phyloP scores from a whole-genome alignment of 2,888 invertebrate species.

The Meiosimyza platycephala region DNA sequence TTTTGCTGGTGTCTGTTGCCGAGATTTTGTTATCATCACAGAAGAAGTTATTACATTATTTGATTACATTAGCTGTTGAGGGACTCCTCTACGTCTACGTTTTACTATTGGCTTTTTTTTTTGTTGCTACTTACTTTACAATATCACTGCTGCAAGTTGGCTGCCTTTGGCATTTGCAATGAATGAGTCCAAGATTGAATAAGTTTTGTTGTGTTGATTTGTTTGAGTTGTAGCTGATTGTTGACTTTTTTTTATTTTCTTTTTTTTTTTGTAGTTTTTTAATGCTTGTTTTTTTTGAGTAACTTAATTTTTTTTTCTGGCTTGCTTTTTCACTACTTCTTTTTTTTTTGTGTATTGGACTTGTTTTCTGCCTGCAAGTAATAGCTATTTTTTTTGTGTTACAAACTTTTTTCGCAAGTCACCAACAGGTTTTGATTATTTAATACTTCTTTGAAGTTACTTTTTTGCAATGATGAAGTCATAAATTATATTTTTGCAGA shows the following conservation, averaged over 20 bases:
- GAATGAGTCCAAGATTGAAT: slow-evolving; percentile 15
- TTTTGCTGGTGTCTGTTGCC: background rate
- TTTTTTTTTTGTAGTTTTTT: background rate
- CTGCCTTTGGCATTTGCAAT: slow-evolving; percentile 1
- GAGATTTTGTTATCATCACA: background rate
- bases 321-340: background rate
- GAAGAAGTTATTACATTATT: slow-evolving; percentile 16
- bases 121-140: slow-evolving; percentile 2
- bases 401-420: slow-evolving; percentile 48
- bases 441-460: slow-evolving; percentile 23
- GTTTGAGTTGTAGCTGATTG: slow-evolving; percentile 12
- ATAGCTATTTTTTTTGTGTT: slow-evolving; percentile 6
- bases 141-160: background rate
- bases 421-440: slow-evolving; percentile 57
- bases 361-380: slow-evolving; percentile 10
- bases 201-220: slow-evolving; percentile 9
- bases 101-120: slow-evolving; percentile 26
- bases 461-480: slow-evolving; percentile 36
- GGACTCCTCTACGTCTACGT: background rate
- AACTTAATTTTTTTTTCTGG: background rate
- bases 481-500: slow-evolving; percentile 34
- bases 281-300: background rate
- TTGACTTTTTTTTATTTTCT: slow-evolving; percentile 1
- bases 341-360: background rate
- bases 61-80: slow-evolving; percentile 31